Percentiles rank a stretch among this genome's conserved stretches.
These are phyloP conservation scores for Tringa solitaria DNA, from an alignment of 2,113 vertebrate species.

Conservation along the genomic window DNA sequence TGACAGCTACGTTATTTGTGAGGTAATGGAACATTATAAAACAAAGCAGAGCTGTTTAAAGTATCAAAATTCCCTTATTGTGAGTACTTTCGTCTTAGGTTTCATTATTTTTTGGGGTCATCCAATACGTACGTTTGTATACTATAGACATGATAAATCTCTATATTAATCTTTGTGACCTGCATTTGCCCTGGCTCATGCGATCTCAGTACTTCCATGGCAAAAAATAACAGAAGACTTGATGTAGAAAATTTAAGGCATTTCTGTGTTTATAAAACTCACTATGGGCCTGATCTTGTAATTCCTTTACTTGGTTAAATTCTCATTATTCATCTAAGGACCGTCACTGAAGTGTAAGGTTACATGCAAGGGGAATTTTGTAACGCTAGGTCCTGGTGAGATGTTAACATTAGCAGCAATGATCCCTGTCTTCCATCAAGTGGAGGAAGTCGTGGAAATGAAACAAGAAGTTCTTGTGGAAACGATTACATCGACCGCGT, in stretches of 20 bases:
- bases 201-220: background rate
- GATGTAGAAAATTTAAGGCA: background rate
- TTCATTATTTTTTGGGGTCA: slow-evolving; percentile 18
- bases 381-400: background rate
- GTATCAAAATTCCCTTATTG: slow-evolving; percentile 20
- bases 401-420: background rate
- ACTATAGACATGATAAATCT: slow-evolving; percentile 8
- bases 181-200: background rate
- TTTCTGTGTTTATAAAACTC: slow-evolving; percentile 42
- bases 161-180: slow-evolving; percentile 48
- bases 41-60: slow-evolving; percentile 39
- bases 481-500: fast-evolving
- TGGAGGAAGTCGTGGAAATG: background rate
- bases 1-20: slow-evolving; percentile 58
- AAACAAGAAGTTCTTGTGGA: background rate
- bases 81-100: background rate
- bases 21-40: slow-evolving; percentile 25
- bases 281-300: background rate
- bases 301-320: slow-evolving; percentile 18
- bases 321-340: slow-evolving; percentile 32
- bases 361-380: background rate
- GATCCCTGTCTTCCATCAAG: background rate
- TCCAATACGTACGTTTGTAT: background rate
- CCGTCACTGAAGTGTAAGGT: background rate
- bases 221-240: background rate